These are phyloP conservation scores for Bedellia somnulentella DNA, from an alignment of 2,888 invertebrate genomes.

Conservation along the genomic window DNA sequence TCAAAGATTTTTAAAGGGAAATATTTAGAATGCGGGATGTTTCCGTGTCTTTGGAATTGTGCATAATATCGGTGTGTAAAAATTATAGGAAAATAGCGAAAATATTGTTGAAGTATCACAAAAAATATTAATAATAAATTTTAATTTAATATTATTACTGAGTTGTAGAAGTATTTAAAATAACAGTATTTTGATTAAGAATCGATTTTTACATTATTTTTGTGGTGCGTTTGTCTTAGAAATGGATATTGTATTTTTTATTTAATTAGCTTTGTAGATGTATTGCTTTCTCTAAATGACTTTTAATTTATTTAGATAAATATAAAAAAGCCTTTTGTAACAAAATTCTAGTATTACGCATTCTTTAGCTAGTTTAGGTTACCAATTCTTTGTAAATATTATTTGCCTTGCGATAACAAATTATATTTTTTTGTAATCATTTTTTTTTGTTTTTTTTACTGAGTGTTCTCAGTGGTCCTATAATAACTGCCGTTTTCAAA, in stretches of 20 bases:
- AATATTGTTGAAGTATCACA: not conserved
- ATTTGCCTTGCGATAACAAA: too few relatives aligned
- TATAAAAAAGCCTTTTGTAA: conserved; percentile 1
- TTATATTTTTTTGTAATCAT: too few relatives aligned
- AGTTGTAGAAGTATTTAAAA: not conserved
- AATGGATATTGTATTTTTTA: not conserved
- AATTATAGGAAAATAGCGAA: not conserved
- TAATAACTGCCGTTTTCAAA: too few relatives aligned
- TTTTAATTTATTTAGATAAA: conserved; percentile 9
- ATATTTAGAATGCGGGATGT: conserved; percentile 1
- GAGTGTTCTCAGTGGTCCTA: too few relatives aligned
- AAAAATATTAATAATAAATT: not conserved
- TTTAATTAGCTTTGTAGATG: conserved; percentile 1
- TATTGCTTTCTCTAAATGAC: too few relatives aligned
- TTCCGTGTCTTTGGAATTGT: not conserved
- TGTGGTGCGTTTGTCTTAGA: conserved; percentile 3
- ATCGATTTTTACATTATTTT: conserved; percentile 5
- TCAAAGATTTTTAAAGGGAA: conserved; percentile 33
- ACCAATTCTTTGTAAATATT: conserved; percentile 13
- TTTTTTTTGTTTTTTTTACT: too few relatives aligned
- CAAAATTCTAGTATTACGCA: conserved; percentile 6
- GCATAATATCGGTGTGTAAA: conserved; percentile 1
- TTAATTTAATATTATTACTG: conserved; percentile 1
- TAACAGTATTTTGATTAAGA: conserved; percentile 6
- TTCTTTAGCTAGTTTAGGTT: conserved; percentile 14